These are phyloP conservation scores for Eretmochelys imbricata DNA, from an alignment of 2,113 vertebrate species.

Conservation along the genomic window DNA sequence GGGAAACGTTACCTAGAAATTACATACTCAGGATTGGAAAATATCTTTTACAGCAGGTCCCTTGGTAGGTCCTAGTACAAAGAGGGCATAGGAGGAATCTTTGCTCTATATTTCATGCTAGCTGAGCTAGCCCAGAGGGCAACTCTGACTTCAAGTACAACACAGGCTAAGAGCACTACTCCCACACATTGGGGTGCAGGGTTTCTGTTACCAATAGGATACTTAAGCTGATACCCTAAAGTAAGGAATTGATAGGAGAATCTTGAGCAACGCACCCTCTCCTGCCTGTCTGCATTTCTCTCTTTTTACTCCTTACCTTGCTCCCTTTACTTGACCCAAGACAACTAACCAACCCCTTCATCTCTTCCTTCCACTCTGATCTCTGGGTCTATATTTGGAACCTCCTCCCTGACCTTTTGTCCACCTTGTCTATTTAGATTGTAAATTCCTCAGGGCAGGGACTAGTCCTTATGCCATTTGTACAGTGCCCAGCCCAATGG, in stretches of 20 bases:
- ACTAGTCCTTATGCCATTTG: neutral
- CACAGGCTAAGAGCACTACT: neutral
- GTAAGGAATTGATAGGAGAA: neutral
- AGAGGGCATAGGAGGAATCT: neutral
- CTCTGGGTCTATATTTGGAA: neutral
- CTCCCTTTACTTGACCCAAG: neutral
- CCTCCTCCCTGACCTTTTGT: neutral
- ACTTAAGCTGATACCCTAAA: neutral
- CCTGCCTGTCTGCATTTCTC: neutral
- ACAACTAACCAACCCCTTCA: neutral
- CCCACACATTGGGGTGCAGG: neutral
- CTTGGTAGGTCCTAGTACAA: neutral
- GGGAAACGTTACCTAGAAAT: neutral
- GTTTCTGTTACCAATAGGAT: neutral
- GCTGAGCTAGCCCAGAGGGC: neutral
- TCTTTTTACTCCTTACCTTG: neutral
- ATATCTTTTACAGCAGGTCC: neutral
- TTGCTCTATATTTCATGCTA: neutral
- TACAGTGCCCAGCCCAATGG: neutral
- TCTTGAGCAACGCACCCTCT: neutral
- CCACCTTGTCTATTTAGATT: neutral
- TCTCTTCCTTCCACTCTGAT: neutral
- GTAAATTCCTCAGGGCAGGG: neutral
- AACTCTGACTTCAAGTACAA: neutral
- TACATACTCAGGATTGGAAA: neutral